Base-by-base conservation (phyloP, 2,113 vertebrate species). In the Ranitomeya imitator region DNA sequence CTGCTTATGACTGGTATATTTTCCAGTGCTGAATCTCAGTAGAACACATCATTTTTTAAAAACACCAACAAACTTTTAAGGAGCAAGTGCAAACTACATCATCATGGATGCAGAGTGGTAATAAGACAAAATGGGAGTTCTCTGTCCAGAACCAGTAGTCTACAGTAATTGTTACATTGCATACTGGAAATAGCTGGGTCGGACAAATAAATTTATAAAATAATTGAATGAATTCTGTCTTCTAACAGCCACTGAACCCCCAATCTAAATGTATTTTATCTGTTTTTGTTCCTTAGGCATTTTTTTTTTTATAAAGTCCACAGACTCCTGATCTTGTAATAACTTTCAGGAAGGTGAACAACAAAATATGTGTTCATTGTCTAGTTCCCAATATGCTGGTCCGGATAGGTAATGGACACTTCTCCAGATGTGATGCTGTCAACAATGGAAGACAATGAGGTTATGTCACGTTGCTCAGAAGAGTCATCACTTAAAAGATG, bases 381-480 rank as follows among this genome's bases (percentile, higher is more conserved):
- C 96, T 93, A 96, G 90, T 95, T 95, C 78, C 94, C 93, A 60
- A 92, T 91, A 89, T 45, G 90, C 37, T 95, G 93, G 16, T 95
- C 94, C 0, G 92, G 91, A 90, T 97, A 99, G 55, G 95, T 93
- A 89, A 93, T 94, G 0, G 95, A 91, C 79, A 96, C 92, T 0
- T 95, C 96, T 8, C 97, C 96, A 89, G 95, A 95, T 0, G 96
- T 91, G 79, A 99, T 99, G 95, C 97, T 96, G 73, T 98, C 96
- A 90, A 99, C 97, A 6, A 99, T 98, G 88, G 98, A 98, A 55
- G 96, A 96, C 91, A 99, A 95, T 0, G 97, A 97, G 79, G 95
- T 96, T 91, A 99, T 96, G 92, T 96, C 97, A 89, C 93, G 94
- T 59, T 97, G 95, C 51, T 98, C 96, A 0, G 95, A 92, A 1